Conservation (phyloP, 35 echinoderm and acorn worm genomes). For the Anneissia japonica region DNA sequence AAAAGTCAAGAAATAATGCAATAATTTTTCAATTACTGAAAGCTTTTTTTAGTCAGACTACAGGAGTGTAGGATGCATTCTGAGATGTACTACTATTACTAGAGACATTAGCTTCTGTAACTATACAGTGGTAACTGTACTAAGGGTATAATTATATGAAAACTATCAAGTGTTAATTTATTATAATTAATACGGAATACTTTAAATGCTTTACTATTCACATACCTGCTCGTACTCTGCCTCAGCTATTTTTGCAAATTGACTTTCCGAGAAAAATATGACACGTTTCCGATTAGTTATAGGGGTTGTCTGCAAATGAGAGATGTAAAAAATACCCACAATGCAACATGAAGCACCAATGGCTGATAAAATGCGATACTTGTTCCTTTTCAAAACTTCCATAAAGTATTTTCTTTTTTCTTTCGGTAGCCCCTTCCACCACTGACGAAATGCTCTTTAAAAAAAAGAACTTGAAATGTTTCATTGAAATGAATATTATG, state of each 20-base stretch:
- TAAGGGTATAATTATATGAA: too few relatives aligned
- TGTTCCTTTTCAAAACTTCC: slow-evolving; percentile 37
- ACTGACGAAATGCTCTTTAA: slow-evolving; percentile 75
- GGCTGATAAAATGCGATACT: slow-evolving; percentile 42
- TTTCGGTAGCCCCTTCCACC: slow-evolving; percentile 65
- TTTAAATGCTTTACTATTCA: too few relatives aligned
- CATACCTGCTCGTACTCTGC: slow-evolving; percentile 64
- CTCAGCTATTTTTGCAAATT: slow-evolving; percentile 58
- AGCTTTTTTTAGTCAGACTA: too few relatives aligned
- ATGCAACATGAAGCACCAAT: slow-evolving; percentile 24
- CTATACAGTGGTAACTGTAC: too few relatives aligned
- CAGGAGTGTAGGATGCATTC: too few relatives aligned
- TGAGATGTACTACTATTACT: too few relatives aligned
- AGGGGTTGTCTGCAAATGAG: slow-evolving; percentile 65
- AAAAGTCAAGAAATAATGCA: background rate
- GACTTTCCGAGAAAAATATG: slow-evolving; percentile 67
- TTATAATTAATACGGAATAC: too few relatives aligned
- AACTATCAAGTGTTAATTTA: too few relatives aligned
- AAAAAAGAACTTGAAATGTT: background rate
- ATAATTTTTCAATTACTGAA: too few relatives aligned
- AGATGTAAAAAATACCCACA: slow-evolving; percentile 25
- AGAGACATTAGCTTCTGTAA: too few relatives aligned
- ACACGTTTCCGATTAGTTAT: slow-evolving; percentile 74
- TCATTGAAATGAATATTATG: background rate
- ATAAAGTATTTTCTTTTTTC: slow-evolving; percentile 32